Conservation (phyloP, 64 coral and sea anemone genomes). For the Astreopora myriophthalma region DNA sequence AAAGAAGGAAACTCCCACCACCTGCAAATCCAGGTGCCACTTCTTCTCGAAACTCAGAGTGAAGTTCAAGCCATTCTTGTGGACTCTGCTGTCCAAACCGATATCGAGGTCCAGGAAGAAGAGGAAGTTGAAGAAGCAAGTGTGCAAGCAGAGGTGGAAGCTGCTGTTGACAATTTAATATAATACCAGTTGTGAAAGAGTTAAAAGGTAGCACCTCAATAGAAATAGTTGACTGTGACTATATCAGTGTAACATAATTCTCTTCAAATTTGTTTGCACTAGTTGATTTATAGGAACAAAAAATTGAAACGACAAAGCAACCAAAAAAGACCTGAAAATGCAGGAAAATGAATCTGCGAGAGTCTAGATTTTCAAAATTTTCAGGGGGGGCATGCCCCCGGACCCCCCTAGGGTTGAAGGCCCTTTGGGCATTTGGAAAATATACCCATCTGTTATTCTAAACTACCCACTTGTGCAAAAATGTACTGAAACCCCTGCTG, state of each 20-base stretch:
- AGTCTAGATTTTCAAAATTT: slow-evolving; percentile 68
- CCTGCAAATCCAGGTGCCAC: slow-evolving; percentile 24
- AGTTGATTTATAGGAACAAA: background rate
- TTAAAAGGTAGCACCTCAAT: background rate
- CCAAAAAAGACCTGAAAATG: background rate
- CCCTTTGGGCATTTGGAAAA: no score
- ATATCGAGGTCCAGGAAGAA: slow-evolving; percentile 25
- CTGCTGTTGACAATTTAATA: slow-evolving; percentile 42
- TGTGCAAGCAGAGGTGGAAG: slow-evolving; percentile 50
- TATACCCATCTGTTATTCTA: background rate
- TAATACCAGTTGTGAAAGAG: background rate
- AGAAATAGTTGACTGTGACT: slow-evolving; percentile 2
- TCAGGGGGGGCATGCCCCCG: background rate
- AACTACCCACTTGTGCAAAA: background rate
- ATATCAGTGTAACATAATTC: background rate
- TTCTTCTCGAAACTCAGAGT: background rate
- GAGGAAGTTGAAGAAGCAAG: slow-evolving; percentile 45
- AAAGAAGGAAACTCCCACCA: slow-evolving; percentile 43
- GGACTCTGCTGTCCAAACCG: slow-evolving; percentile 49
- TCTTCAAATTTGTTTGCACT: background rate
- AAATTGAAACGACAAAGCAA: background rate
- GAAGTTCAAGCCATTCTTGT: slow-evolving; percentile 44
- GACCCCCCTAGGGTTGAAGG: no score
- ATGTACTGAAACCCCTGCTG: no score
- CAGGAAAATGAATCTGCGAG: slow-evolving; percentile 73